Conservation (phyloP, 2,113 vertebrate species). For the Chinchilla lanigera region DNA sequence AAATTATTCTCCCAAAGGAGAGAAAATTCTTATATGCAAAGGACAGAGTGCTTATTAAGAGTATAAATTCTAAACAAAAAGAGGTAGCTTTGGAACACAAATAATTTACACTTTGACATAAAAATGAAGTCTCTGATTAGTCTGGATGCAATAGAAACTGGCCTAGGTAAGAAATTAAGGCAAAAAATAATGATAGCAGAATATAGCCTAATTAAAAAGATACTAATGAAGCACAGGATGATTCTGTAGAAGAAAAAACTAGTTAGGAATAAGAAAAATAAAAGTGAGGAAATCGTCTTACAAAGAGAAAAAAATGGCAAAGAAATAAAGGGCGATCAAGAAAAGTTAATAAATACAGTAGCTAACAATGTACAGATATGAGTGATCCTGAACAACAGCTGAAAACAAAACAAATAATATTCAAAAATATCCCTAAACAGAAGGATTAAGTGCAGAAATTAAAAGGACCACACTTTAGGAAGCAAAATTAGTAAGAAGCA, state of each 20-base stretch:
- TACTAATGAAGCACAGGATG: neutral
- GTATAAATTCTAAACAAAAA: neutral
- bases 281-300: neutral
- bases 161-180: neutral
- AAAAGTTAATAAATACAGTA: neutral
- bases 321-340: neutral
- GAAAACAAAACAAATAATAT: neutral
- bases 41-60: neutral
- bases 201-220: conserved; percentile 1
- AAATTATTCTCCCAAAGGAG: neutral
- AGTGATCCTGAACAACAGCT: neutral
- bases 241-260: neutral
- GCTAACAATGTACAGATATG: neutral
- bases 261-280: neutral
- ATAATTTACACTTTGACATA: neutral
- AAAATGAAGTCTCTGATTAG: neutral
- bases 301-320: neutral
- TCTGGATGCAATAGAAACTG: neutral
- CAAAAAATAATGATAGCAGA: neutral
- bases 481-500: neutral
- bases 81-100: neutral
- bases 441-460: neutral
- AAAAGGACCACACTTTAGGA: neutral
- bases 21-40: conserved; percentile 10
- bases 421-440: neutral